phyloP scores from a whole-genome alignment of 1,140 invertebrate species.

The Nebria ingens region DNA sequence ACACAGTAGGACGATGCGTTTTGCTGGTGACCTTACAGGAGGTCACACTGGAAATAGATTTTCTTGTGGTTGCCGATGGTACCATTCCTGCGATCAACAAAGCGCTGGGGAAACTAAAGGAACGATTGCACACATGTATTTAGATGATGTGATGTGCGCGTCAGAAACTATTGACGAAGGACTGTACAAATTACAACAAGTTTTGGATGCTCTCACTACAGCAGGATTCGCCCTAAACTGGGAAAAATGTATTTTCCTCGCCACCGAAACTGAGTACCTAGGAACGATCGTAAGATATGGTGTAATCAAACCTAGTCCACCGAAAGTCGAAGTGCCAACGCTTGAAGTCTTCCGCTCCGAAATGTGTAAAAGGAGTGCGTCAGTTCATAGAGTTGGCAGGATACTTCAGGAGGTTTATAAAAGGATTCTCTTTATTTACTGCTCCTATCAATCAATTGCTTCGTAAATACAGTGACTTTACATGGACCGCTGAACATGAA shows the following conservation, averaged over 20 bases:
- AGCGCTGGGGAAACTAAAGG: neutral
- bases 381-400: conserved; percentile 17
- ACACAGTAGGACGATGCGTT: too few species aligned
- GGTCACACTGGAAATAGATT: too few species aligned
- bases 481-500: conserved; percentile 2
- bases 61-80: too few species aligned
- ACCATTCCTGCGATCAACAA: neutral
- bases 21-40: too few species aligned
- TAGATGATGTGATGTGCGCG: conserved; percentile 24
- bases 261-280: conserved; percentile 26
- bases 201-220: conserved; percentile 14
- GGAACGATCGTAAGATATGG: conserved; percentile 25
- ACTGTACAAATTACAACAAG: neutral
- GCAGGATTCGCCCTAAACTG: conserved; percentile 30
- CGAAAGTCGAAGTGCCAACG: conserved; percentile 22
- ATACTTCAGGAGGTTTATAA: conserved; percentile 18
- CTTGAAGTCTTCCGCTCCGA: conserved; percentile 5
- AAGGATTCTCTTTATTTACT: conserved; percentile 15
- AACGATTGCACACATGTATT: conserved; percentile 16
- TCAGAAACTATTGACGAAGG: conserved; percentile 5
- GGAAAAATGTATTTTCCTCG: conserved; percentile 30
- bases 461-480: conserved; percentile 14
- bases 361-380: conserved; percentile 14
- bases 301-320: conserved; percentile 19
- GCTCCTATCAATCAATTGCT: conserved; percentile 15